Evolutionary conservation across 2,113 vertebrate genomes (phyloP).

Genomic region (Podarcis raffonei): DNA sequence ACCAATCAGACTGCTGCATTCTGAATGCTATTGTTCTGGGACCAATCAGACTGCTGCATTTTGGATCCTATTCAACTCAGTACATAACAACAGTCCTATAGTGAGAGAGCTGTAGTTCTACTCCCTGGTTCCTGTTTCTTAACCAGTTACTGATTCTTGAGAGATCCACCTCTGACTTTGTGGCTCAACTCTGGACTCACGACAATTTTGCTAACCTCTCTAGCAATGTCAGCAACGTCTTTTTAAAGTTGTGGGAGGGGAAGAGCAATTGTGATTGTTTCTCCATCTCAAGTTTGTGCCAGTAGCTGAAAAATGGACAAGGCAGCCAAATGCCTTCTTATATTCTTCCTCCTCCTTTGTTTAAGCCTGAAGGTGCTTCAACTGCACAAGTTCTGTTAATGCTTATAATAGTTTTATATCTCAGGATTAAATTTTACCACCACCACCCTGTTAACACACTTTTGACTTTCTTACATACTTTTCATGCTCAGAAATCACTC

Average conservation of each 20-base stretch:
- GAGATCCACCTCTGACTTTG: too few relatives aligned
- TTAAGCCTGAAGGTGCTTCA: neutral
- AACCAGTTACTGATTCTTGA: too few relatives aligned
- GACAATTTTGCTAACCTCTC: neutral
- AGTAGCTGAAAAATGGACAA: neutral
- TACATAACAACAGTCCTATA: too few relatives aligned
- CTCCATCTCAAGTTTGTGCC: neutral
- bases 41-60: too few relatives aligned
- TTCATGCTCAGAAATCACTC: slow-evolving; percentile 24
- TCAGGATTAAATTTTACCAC: neutral
- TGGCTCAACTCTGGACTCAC: too few relatives aligned
- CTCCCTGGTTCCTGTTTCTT: too few relatives aligned
- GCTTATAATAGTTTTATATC: slow-evolving; percentile 3
- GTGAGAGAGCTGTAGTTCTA: too few relatives aligned
- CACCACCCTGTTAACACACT: neutral
- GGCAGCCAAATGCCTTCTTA: neutral
- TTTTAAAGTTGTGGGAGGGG: too few relatives aligned
- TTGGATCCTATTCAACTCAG: too few relatives aligned
- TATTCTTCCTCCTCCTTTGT: neutral
- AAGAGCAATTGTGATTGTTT: neutral
- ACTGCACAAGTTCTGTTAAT: neutral
- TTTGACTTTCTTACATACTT: slow-evolving; percentile 17
- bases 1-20: too few relatives aligned
- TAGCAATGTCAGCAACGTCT: neutral
- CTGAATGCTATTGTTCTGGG: too few relatives aligned